These are phyloP conservation scores for Dermolepida albohirtum DNA, from an alignment of 2,888 invertebrate genomes.

Conservation along the genomic window DNA sequence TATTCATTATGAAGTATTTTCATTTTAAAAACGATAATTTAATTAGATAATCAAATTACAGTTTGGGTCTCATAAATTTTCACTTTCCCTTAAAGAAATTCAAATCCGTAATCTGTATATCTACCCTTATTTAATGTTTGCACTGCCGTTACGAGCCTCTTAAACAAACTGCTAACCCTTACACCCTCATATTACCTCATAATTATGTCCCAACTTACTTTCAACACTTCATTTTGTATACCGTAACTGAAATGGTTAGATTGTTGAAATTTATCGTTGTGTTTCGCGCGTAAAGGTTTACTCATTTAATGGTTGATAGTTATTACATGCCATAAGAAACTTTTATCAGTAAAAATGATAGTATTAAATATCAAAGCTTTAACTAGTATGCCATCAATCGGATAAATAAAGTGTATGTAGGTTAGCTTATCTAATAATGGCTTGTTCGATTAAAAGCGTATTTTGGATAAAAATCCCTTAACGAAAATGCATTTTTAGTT, in stretches of 20 bases:
- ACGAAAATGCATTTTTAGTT: neutral
- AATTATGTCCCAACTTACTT: slow-evolving; percentile 15
- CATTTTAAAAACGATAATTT: too few relatives aligned
- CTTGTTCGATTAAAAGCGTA: slow-evolving; percentile 4
- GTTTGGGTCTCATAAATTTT: slow-evolving; percentile 2
- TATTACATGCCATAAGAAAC: too few relatives aligned
- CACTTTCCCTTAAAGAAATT: slow-evolving; percentile 5
- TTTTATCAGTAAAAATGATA: too few relatives aligned
- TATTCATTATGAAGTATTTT: too few relatives aligned
- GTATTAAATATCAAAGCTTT: too few relatives aligned
- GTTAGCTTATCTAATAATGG: slow-evolving; percentile 21
- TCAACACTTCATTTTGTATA: slow-evolving; percentile 6
- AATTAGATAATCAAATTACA: too few relatives aligned
- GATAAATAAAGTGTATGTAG: neutral
- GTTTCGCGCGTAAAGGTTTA: too few relatives aligned
- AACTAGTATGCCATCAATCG: too few relatives aligned
- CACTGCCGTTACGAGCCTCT: slow-evolving; percentile 1
- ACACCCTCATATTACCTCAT: slow-evolving; percentile 13
- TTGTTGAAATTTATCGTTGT: too few relatives aligned
- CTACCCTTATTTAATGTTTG: slow-evolving; percentile 23
- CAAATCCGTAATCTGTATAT: slow-evolving; percentile 8
- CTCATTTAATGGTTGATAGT: too few relatives aligned
- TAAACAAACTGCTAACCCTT: slow-evolving; percentile 12
- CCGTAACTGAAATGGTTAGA: neutral
- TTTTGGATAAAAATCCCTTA: slow-evolving; percentile 1